phyloP scores from a whole-genome alignment of 2,113 vertebrate species.

The Megatriorchis doriae region DNA sequence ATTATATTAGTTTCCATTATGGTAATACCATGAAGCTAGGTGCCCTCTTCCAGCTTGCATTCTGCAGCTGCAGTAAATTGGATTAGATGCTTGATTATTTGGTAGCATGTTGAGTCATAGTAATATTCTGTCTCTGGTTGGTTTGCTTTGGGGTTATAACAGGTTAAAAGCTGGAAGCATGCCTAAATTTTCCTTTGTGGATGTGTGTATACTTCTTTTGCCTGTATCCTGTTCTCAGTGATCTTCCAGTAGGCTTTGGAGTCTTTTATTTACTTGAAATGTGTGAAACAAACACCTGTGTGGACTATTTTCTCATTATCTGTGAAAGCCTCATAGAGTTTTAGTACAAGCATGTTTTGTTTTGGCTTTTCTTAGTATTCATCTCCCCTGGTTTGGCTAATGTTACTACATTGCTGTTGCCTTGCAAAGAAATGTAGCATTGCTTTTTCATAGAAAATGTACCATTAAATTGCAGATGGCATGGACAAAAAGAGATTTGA shows the following conservation, averaged over 20 bases:
- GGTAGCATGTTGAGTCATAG: background rate
- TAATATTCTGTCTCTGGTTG: background rate
- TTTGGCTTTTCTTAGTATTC: background rate
- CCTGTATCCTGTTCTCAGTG: background rate
- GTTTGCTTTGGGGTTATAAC: background rate
- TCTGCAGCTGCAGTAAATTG: fast-evolving
- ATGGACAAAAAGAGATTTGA: background rate
- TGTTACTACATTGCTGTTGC: background rate
- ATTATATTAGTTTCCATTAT: background rate
- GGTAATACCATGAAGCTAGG: background rate
- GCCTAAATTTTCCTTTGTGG: background rate
- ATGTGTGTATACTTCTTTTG: fast-evolving
- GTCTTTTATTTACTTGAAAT: background rate
- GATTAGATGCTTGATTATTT: too few relatives aligned
- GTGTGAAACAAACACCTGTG: background rate
- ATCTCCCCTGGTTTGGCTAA: background rate
- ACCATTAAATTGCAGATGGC: constrained; percentile 40
- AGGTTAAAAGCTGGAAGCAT: background rate
- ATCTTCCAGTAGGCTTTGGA: background rate
- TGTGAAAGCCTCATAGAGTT: background rate
- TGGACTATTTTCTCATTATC: background rate
- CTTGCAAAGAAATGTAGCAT: background rate
- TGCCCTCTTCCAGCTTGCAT: background rate
- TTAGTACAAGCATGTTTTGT: background rate
- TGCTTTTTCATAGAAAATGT: constrained; percentile 21